These are phyloP conservation scores for Rhodeus uyekii DNA, from an alignment of 2,797 vertebrate genomes.

Conservation along the genomic window DNA sequence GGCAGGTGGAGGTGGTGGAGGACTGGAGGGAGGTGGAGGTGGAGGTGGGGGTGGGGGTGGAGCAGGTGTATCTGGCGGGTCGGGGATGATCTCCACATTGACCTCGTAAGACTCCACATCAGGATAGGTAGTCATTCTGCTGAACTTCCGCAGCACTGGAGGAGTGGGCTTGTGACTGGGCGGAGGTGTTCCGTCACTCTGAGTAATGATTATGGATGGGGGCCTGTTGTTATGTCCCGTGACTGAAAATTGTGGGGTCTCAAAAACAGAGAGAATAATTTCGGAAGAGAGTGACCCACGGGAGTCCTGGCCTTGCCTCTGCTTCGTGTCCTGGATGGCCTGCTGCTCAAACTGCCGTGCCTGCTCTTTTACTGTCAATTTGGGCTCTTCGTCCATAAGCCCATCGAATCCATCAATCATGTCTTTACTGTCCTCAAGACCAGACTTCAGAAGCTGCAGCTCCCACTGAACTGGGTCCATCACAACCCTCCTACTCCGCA, in stretches of 20 bases:
- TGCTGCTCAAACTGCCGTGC: conserved; percentile 84
- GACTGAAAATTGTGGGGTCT: conserved; percentile 44
- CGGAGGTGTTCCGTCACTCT: conserved; percentile 81
- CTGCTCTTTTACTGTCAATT: conserved; percentile 85
- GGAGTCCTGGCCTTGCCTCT: conserved; percentile 74
- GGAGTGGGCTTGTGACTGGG: conserved; percentile 81
- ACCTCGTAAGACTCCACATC: conserved; percentile 71
- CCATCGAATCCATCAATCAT: conserved; percentile 64
- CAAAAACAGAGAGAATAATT: conserved; percentile 70
- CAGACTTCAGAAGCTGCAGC: conserved; percentile 72
- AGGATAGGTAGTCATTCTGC: conserved; percentile 67
- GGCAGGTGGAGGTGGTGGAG: conserved; percentile 28
- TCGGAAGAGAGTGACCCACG: conserved; percentile 74
- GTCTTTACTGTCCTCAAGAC: conserved; percentile 69
- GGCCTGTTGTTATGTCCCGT: conserved; percentile 54
- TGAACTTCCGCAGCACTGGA: conserved; percentile 77
- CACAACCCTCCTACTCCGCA: conserved; percentile 74
- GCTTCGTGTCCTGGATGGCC: conserved; percentile 77
- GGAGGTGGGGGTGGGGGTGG: conserved; percentile 58
- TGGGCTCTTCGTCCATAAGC: conserved; percentile 66
- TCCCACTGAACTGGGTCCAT: conserved; percentile 88
- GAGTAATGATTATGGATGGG: conserved; percentile 80
- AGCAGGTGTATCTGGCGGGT: conserved; percentile 74
- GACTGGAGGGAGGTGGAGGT: background rate
- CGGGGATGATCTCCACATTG: conserved; percentile 77